A percentile compares a stretch with the other conserved stretches of the same genome.
These are phyloP conservation scores for Sarcophilus harrisii DNA, from an alignment of 2,797 vertebrate genomes.

Conservation along the genomic window DNA sequence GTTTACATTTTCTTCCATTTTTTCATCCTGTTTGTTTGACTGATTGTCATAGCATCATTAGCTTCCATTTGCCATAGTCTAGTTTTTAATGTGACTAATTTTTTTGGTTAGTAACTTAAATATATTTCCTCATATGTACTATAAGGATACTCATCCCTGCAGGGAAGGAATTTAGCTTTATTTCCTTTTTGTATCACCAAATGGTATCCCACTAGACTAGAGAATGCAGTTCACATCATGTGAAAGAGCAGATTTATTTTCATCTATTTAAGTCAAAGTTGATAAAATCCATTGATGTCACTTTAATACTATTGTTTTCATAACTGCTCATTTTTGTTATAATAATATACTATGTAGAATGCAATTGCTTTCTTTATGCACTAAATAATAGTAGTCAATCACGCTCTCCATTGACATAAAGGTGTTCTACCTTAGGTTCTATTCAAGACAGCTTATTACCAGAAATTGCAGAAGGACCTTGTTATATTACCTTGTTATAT, in stretches of 20 bases:
- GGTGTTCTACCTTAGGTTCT: background rate
- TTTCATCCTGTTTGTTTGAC: too few relatives aligned
- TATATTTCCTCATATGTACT: background rate
- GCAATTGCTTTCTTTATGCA: background rate
- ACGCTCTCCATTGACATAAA: background rate
- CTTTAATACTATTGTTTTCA: background rate
- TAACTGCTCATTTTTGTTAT: background rate
- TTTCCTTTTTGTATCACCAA: background rate
- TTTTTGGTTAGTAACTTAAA: background rate
- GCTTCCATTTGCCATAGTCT: too few relatives aligned
- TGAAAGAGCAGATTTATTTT: slow-evolving; percentile 13
- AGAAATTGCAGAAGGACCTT: background rate
- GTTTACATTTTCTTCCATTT: too few relatives aligned
- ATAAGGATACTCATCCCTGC: background rate
- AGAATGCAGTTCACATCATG: background rate
- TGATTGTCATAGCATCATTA: too few relatives aligned
- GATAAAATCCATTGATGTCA: background rate
- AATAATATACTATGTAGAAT: background rate
- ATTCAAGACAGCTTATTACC: background rate
- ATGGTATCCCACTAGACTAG: background rate
- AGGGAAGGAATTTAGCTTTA: background rate
- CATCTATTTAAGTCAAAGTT: background rate
- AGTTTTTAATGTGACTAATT: background rate
- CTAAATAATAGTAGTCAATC: background rate
- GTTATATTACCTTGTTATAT: background rate